Evolutionary conservation across 2,888 invertebrate species (phyloP).

Genomic region (Ectemnius cavifrons): DNA sequence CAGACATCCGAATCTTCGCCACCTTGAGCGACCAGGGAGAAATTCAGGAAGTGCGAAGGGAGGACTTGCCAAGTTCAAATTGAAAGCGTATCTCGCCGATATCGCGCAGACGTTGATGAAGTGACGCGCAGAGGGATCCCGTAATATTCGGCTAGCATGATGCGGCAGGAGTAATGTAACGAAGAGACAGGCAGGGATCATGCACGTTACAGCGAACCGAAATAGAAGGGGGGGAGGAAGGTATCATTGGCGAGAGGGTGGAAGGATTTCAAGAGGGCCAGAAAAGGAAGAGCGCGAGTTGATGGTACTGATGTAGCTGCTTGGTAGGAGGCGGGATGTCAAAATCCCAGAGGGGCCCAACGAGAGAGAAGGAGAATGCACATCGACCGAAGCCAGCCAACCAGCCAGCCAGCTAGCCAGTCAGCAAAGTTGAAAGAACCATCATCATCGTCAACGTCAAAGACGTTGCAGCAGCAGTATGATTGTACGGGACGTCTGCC

Average conservation of each 20-base stretch:
- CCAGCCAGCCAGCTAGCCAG: conserved; percentile 8
- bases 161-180: not conserved
- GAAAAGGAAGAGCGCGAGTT: conserved; percentile 26
- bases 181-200: not conserved
- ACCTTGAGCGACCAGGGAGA: too few relatives aligned
- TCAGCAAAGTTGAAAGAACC: conserved; percentile 48
- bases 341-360: conserved; percentile 24
- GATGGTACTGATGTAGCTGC: conserved; percentile 37
- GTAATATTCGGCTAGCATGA: conserved; percentile 9
- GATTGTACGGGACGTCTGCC: conserved; percentile 42
- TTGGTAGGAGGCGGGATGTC: conserved; percentile 51
- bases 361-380: conserved; percentile 36
- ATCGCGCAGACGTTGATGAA: conserved; percentile 2
- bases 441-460: conserved; percentile 56
- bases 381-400: too few relatives aligned
- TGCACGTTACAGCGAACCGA: conserved; percentile 23
- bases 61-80: not conserved
- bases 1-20: too few relatives aligned
- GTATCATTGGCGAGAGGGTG: conserved; percentile 2
- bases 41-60: not conserved
- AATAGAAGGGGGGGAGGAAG: conserved; percentile 36
- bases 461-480: conserved; percentile 44
- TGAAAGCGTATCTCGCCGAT: conserved; percentile 9
- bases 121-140: conserved; percentile 1
- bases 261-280: conserved; percentile 16